A percentile compares a stretch with the other conserved stretches of the same genome.
Conservation (phyloP, 92 coral and sea anemone species). For the Galaxea fascicularis region DNA sequence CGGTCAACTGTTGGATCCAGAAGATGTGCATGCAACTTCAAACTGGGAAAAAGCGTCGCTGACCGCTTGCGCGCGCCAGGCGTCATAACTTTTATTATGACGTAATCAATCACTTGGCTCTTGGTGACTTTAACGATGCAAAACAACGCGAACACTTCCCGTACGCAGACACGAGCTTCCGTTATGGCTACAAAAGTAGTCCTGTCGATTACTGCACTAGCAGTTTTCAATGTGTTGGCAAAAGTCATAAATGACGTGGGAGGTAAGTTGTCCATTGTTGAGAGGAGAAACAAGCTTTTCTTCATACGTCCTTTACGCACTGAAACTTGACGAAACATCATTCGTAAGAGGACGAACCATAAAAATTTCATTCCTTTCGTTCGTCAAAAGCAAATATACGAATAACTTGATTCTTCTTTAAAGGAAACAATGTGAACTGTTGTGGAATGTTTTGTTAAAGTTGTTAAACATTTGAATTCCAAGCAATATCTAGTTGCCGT, state of each 20-base stretch:
- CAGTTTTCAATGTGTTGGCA: background rate
- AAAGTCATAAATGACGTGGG: background rate
- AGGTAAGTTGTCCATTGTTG: background rate
- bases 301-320: background rate
- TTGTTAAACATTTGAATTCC: too few relatives aligned
- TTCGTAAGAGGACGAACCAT: too few relatives aligned
- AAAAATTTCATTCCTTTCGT: too few relatives aligned
- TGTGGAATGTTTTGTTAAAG: too few relatives aligned
- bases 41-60: background rate
- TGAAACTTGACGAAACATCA: too few relatives aligned
- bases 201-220: background rate
- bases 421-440: background rate
- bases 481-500: background rate
- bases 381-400: too few relatives aligned
- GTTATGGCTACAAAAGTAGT: background rate
- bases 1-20: background rate
- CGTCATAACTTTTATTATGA: slow-evolving; percentile 3
- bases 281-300: too few relatives aligned
- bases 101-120: background rate
- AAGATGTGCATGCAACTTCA: background rate
- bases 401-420: background rate
- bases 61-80: background rate
- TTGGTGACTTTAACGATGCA: too few relatives aligned
- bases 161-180: background rate
- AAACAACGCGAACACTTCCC: too few relatives aligned